Evolutionary conservation across 2,888 invertebrate species (phyloP).

Genomic region (Philhelius pedissequus): DNA sequence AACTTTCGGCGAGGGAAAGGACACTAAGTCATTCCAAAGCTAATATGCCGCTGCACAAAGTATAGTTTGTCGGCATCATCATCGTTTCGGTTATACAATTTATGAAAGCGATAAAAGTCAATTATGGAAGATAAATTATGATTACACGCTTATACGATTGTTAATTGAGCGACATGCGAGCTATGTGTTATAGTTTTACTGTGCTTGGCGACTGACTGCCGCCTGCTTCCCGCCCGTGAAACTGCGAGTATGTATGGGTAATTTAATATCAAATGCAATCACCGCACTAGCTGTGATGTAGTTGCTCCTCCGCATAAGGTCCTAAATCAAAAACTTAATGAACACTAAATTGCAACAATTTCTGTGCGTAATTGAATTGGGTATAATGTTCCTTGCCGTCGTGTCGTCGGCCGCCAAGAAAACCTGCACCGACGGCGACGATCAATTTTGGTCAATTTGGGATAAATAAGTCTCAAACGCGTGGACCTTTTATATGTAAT

Average conservation of each 20-base stretch:
- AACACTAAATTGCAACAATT: slow-evolving; percentile 60
- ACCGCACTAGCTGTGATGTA: slow-evolving; percentile 1
- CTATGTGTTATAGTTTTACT: neutral
- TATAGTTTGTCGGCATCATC: slow-evolving; percentile 33
- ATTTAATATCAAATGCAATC: slow-evolving; percentile 55
- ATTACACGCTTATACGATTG: slow-evolving; percentile 59
- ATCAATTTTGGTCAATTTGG: slow-evolving; percentile 1
- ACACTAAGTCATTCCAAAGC: neutral
- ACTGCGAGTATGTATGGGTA: too few relatives aligned
- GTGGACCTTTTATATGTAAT: slow-evolving; percentile 37
- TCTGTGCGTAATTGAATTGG: slow-evolving; percentile 54
- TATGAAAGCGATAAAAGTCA: slow-evolving; percentile 67
- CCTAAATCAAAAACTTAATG: slow-evolving; percentile 59
- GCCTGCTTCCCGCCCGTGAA: too few relatives aligned
- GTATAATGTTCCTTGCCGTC: slow-evolving; percentile 37
- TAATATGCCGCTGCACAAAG: neutral
- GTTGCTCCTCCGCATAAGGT: neutral
- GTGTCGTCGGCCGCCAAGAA: neutral
- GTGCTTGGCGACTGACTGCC: too few relatives aligned
- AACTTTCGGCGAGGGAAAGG: neutral
- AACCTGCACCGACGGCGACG: too few relatives aligned
- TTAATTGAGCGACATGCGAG: slow-evolving; percentile 56
- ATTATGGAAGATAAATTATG: slow-evolving; percentile 65
- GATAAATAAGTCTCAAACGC: slow-evolving; percentile 37
- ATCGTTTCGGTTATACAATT: slow-evolving; percentile 46